A percentile compares a stretch with the other conserved stretches of the same genome.
phyloP scores from a whole-genome alignment of 2,888 invertebrate genomes.

The Ophion costatus region DNA sequence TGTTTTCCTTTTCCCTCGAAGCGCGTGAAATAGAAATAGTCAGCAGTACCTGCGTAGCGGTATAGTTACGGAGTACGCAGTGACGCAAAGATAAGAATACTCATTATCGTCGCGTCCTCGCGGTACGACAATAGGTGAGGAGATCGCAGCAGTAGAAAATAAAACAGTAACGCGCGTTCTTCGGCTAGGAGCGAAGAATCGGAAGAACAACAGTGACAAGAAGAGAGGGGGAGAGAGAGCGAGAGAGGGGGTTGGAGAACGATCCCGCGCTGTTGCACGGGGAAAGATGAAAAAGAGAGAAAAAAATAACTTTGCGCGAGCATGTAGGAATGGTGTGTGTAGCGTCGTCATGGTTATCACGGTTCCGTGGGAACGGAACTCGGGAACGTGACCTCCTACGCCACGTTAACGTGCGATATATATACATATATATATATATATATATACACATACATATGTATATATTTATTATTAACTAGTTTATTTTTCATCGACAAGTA shows the following conservation, averaged over 20 bases:
- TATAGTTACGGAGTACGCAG: background rate
- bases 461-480: too few species aligned
- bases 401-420: slow-evolving; percentile 51
- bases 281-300: slow-evolving; percentile 21
- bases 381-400: slow-evolving; percentile 69
- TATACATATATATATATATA: background rate
- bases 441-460: too few species aligned
- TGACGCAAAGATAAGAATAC: slow-evolving; percentile 60
- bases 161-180: slow-evolving; percentile 31
- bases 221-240: background rate
- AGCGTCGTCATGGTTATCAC: slow-evolving; percentile 70
- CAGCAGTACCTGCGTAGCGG: background rate
- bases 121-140: slow-evolving; percentile 59
- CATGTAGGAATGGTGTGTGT: slow-evolving; percentile 53
- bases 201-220: background rate
- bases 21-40: background rate
- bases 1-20: background rate
- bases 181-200: slow-evolving; percentile 11
- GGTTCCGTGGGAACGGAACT: slow-evolving; percentile 70
- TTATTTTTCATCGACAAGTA: too few species aligned
- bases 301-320: slow-evolving; percentile 42
- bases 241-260: slow-evolving; percentile 9
- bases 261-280: slow-evolving; percentile 33
- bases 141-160: slow-evolving; percentile 31
- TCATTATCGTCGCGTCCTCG: slow-evolving; percentile 56